Base-by-base conservation (phyloP, 2,113 vertebrate species). In the Hippocampus comes region DNA sequence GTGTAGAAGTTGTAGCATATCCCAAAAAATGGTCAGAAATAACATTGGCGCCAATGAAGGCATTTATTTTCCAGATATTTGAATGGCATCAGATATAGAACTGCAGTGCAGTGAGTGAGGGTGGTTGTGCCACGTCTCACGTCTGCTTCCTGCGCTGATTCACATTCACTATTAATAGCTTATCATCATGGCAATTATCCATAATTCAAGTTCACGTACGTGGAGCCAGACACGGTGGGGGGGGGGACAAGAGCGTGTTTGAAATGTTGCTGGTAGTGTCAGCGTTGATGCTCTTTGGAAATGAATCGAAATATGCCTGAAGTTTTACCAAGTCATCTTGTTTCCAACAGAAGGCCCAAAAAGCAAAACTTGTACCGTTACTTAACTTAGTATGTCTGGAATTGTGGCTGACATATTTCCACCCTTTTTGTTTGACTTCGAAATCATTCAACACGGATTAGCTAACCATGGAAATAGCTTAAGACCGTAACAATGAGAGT, bases 121-220 rank as follows among this genome's bases (percentile, higher is more conserved):
- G 74, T 30, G 34, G 56, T 34, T 63, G 76, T 88, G 81, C 72
- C 68, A 74, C 34, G 2, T 78, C 82, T 85, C 90, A 91, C 74
- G 80, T 90, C 87, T 81, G 67, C 76, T 74, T n/a, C 23, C 38
- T 42, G 56, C 63, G 51, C 66, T 10, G 15, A 34, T 1, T 0
- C 20, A 61, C 38, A 43, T 46, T 59, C 66, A 46, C 77, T 88
- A 86, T 83, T 82, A 84, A 86, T 84, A 88, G 42, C 21, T 79
- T 70, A 76, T 84, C 79, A 61, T 73, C 41, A 27, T 65, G 70
- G 82, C 72, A 80, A 71, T 67, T 74, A 51, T 82, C 78, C 74
- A 65, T 68, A 57, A 43, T 7, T 38, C 48, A n/a, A 67, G 70
- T 83, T 76, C 38, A 72, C 75, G 17, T 73, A 76, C 21, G 21